These are phyloP conservation scores for Fratercula arctica DNA, from an alignment of 2,797 vertebrate species.

Conservation along the genomic window DNA sequence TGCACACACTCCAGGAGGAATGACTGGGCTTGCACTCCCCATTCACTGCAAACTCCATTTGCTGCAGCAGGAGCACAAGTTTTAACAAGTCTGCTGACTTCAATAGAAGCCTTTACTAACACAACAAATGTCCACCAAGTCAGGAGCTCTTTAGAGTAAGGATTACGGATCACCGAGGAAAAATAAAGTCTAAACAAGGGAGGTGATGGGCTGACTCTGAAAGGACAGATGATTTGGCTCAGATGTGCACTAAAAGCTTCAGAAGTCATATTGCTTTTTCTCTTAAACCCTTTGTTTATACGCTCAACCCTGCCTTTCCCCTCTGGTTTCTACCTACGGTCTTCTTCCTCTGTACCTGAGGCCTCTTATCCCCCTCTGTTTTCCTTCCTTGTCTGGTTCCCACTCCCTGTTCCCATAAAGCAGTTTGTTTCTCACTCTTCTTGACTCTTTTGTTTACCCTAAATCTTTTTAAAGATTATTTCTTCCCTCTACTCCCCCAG, in stretches of 20 bases:
- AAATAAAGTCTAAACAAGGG: constrained; percentile 54
- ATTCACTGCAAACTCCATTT: background rate
- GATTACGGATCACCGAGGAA: constrained; percentile 44
- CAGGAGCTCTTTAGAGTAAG: constrained; percentile 51
- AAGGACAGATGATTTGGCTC: constrained; percentile 65
- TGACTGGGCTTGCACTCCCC: background rate
- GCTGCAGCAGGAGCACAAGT: constrained; percentile 21
- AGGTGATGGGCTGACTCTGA: constrained; percentile 38
- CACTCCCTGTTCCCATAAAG: background rate
- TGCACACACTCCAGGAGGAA: background rate
- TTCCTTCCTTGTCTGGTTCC: constrained; percentile 15
- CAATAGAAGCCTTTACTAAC: constrained; percentile 46
- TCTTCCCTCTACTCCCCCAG: background rate
- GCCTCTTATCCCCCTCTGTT: constrained; percentile 3
- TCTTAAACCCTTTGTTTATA: constrained; percentile 67
- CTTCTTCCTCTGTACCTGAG: constrained; percentile 41
- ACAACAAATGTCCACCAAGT: constrained; percentile 49
- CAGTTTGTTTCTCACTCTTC: background rate
- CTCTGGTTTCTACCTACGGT: constrained; percentile 30
- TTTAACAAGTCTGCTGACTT: constrained; percentile 63
- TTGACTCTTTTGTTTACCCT: background rate
- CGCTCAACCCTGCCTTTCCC: constrained; percentile 10
- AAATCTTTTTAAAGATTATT: constrained; percentile 45
- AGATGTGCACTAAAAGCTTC: constrained; percentile 60
- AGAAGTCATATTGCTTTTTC: constrained; percentile 48